These are phyloP conservation scores for Enteromius radiatus DNA, from an alignment of 2,797 vertebrate species.

Conservation along the genomic window DNA sequence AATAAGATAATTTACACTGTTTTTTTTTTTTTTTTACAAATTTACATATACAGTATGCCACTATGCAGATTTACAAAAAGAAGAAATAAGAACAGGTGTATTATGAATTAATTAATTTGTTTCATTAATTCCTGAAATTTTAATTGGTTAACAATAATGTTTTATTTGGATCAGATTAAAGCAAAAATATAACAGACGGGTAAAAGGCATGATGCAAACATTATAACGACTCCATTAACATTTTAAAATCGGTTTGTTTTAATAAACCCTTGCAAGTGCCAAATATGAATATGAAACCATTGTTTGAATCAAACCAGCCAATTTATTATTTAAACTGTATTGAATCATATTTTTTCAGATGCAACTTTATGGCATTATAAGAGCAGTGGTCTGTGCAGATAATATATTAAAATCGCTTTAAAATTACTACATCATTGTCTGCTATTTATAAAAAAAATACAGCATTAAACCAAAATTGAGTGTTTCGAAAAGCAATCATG, in stretches of 20 bases:
- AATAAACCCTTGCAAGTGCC: background rate
- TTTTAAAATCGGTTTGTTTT: background rate
- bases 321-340: background rate
- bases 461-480: background rate
- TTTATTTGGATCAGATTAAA: background rate
- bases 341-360: background rate
- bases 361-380: background rate
- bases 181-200: background rate
- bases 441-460: background rate
- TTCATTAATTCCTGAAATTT: background rate
- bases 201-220: background rate
- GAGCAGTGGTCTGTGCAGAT: background rate
- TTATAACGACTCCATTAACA: background rate
- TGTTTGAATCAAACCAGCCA: background rate
- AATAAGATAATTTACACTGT: background rate
- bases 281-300: background rate
- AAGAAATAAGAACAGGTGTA: rapidly evolving
- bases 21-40: background rate
- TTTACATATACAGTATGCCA: background rate
- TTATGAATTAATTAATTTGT: background rate
- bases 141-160: background rate
- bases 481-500: background rate
- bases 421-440: background rate
- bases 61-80: background rate
- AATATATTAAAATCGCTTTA: background rate